Percentiles rank a stretch among this genome's conserved stretches.
phyloP scores from a whole-genome alignment of 2,888 invertebrate genomes.

The Furcula furcula region DNA sequence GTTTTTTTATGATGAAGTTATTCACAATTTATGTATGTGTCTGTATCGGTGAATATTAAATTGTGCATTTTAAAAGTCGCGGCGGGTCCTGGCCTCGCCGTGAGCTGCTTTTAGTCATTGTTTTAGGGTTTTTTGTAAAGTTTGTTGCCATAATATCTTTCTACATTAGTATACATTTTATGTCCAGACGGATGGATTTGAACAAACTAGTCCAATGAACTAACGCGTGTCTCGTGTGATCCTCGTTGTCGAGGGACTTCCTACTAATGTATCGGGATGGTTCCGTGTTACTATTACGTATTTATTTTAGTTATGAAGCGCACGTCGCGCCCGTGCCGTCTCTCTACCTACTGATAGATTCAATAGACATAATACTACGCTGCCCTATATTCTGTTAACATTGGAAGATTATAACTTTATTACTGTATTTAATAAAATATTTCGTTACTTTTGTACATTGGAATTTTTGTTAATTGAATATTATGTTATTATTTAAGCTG shows the following conservation, averaged over 20 bases:
- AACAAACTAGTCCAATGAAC: slow-evolving; percentile 78
- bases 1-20: slow-evolving; percentile 80
- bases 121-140: slow-evolving; percentile 81
- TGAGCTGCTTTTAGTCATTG: slow-evolving; percentile 81
- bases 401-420: slow-evolving; percentile 66
- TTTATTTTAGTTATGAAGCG: slow-evolving; percentile 59
- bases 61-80: slow-evolving; percentile 79
- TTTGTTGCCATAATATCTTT: slow-evolving; percentile 82
- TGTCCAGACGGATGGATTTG: slow-evolving; percentile 77
- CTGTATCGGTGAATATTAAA: slow-evolving; percentile 81
- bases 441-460: slow-evolving; percentile 80
- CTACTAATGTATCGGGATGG: slow-evolving; percentile 44
- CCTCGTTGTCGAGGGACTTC: slow-evolving; percentile 49
- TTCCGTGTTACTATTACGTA: slow-evolving; percentile 57
- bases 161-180: slow-evolving; percentile 78
- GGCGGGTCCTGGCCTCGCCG: slow-evolving; percentile 70
- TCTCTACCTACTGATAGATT: slow-evolving; percentile 31
- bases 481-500: slow-evolving; percentile 78
- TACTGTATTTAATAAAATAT: slow-evolving; percentile 73
- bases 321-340: slow-evolving; percentile 30
- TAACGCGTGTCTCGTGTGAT: slow-evolving; percentile 51
- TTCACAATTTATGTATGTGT: slow-evolving; percentile 81
- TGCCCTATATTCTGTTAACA: slow-evolving; percentile 70
- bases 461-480: slow-evolving; percentile 75
- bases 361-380: slow-evolving; percentile 48